These are phyloP conservation scores for Daptonema setosum DNA, from an alignment of 2,888 invertebrate genomes.

Conservation along the genomic window DNA sequence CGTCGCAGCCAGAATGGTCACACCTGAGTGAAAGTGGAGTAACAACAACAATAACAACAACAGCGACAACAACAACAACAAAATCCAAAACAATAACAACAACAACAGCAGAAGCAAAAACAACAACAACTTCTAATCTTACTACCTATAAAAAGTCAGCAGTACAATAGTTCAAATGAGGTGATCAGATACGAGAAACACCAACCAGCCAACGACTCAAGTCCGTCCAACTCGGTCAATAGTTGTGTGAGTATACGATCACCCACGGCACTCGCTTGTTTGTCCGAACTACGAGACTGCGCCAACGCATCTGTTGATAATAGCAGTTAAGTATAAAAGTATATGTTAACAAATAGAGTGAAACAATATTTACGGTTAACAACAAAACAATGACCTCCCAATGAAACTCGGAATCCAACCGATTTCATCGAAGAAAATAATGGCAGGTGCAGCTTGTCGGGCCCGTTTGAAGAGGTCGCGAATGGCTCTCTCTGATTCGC, in stretches of 20 bases:
- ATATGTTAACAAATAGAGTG: too few relatives aligned
- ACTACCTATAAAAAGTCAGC: too few relatives aligned
- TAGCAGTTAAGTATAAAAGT: too few relatives aligned
- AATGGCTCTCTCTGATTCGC: constrained; percentile 82
- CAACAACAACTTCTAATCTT: too few relatives aligned
- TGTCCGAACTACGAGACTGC: background rate
- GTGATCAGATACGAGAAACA: too few relatives aligned
- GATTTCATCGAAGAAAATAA: constrained; percentile 93
- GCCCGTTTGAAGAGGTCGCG: constrained; percentile 72
- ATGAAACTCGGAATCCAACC: too few relatives aligned
- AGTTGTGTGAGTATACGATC: constrained; percentile 68
- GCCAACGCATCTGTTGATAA: constrained; percentile 33
- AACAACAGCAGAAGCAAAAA: too few relatives aligned
- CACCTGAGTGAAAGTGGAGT: too few relatives aligned
- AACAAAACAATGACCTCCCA: too few relatives aligned
- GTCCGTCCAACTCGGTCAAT: constrained; percentile 79
- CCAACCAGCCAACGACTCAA: constrained; percentile 46
- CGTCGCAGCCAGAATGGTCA: constrained; percentile 72
- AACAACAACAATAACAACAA: background rate
- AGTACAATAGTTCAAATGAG: too few relatives aligned
- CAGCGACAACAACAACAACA: background rate
- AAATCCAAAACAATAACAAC: too few relatives aligned
- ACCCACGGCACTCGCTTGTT: constrained; percentile 50
- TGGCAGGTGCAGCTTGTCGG: constrained; percentile 68
- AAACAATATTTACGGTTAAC: too few relatives aligned